Base-by-base conservation (phyloP, 2,888 invertebrate species). In the Candidula unifasciata region DNA sequence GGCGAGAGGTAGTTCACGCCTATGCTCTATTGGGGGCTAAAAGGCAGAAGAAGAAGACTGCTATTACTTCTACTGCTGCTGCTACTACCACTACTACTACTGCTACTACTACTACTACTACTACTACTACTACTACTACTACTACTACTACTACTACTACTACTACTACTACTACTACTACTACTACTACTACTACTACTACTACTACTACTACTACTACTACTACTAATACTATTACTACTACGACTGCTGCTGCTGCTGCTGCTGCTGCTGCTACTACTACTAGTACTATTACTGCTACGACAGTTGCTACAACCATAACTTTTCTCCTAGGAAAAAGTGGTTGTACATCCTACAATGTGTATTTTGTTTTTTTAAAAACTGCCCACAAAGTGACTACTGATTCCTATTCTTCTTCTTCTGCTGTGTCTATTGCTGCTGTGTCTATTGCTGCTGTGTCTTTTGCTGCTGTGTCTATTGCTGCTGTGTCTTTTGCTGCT, bases 141-240 rank as follows among this genome's bases (percentile, higher is more conserved):
- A 54, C 57, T 18, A 54, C 77, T 16, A 30, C n/a, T 54, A 77
- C 77, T n/a, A 68, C 69, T 54, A 54, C 57, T 54, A 54, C 57
- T 54, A 54, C 57, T 54, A 54, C 57, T 18, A 54, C 57, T 10
- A 10, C 57, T 18, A 54, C 10, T 54, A 54, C 18, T 18, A 54
- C 57, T 18, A 54, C 57, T 18, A 54, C 57, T 18, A 54, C 57
- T 54, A 54, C 57, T 18, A 54, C 57, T 18, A 54, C 10, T 54
- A 54, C 57, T 54, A 54, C 57, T 54, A 54, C 57, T 54, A 54
- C 57, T 54, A 54, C 57, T 18, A 54, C 57, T n/a, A n/a, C n/a
- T n/a, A n/a, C n/a, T n/a, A n/a, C n/a, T n/a, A n/a, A n/a, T n/a
- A n/a, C n/a, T n/a, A n/a, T n/a, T n/a, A n/a, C n/a, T n/a, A n/a